These are phyloP conservation scores for Nymphalis polychloros DNA, from an alignment of 2,888 invertebrate genomes.

Conservation along the genomic window DNA sequence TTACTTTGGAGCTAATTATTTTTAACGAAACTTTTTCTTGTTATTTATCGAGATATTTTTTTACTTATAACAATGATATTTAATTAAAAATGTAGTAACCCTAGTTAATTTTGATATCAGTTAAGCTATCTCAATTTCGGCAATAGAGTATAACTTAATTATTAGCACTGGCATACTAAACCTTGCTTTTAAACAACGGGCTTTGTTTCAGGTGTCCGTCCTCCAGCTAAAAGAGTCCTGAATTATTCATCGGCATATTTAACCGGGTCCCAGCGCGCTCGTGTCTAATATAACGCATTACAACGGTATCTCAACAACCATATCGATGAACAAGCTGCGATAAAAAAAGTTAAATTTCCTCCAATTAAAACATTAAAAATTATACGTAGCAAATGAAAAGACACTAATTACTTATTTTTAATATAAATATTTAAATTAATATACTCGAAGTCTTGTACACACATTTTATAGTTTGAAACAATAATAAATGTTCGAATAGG, in stretches of 20 bases:
- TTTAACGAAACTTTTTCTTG: neutral
- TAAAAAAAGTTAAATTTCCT: no score
- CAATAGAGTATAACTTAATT: conserved; percentile 11
- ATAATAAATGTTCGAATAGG: neutral
- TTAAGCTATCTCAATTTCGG: conserved; percentile 35
- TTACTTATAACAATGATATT: neutral
- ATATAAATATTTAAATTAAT: no score
- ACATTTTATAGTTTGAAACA: neutral
- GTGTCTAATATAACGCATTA: conserved; percentile 51
- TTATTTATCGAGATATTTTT: neutral
- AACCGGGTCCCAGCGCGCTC: conserved; percentile 56
- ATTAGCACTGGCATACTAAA: conserved; percentile 29
- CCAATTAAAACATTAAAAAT: conserved; percentile 3
- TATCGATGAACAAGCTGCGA: conserved; percentile 14
- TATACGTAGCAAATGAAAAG: neutral
- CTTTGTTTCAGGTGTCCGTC: conserved; percentile 76
- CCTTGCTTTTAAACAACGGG: conserved; percentile 61
- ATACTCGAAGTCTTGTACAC: no score
- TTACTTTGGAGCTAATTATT: neutral
- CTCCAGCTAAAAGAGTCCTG: conserved; percentile 71
- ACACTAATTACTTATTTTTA: neutral
- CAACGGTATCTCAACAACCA: conserved; percentile 41
- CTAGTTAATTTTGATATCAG: neutral
- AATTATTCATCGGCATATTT: conserved; percentile 78
- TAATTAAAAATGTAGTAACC: neutral